Evolutionary conservation across 35 echinoderm and acorn worm species (phyloP), one percentile per base, ranked within the genome.

Genomic region (Lytechinus pictus): DNA sequence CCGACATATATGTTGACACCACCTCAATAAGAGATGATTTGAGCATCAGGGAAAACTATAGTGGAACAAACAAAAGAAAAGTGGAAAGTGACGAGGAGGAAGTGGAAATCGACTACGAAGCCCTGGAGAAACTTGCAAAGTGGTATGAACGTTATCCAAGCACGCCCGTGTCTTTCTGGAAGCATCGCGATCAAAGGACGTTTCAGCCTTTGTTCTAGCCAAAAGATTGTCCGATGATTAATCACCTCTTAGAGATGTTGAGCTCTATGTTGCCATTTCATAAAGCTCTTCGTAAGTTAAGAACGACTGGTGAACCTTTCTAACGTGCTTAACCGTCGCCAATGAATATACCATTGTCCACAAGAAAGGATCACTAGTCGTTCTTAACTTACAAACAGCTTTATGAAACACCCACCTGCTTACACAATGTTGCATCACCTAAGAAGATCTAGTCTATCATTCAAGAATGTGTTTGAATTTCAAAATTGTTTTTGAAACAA

Each of bases 141-240:
- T 90, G 88, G 88, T 90, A 90, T 54, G 88, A 33, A 9, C 88
- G 88, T 5, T 90, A 90, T 21, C 88, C 88, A 7, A 90, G 88
- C 88, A 90, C 88, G 9, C 88, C 88, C 29, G 88, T 90, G 10
- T 54, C 52, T 44, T 90, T 52, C 28, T 90, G 88, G 88, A 54
- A 90, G 88, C 88, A 21, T 6, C 11, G 16, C 9, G 28, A 52
- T 54, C 88, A 90, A 54, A 54, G 52, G 88, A 90, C 88, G 10
- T 54, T 90, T 8, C 88, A 14, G 29, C 24, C 88, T 14, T 44
- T 54, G 10, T 14, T 52, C 5, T 54, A 90, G 28, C 28, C 88
- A 90, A 6, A 44, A 52, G 16, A 79, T 79, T 79, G 66, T 14
- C 66, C 1, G 21, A 24, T 79, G 12, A 79, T 71, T 3, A 71